These are phyloP conservation scores for Clitarchus hookeri DNA, from an alignment of 2,888 invertebrate genomes.

Conservation along the genomic window DNA sequence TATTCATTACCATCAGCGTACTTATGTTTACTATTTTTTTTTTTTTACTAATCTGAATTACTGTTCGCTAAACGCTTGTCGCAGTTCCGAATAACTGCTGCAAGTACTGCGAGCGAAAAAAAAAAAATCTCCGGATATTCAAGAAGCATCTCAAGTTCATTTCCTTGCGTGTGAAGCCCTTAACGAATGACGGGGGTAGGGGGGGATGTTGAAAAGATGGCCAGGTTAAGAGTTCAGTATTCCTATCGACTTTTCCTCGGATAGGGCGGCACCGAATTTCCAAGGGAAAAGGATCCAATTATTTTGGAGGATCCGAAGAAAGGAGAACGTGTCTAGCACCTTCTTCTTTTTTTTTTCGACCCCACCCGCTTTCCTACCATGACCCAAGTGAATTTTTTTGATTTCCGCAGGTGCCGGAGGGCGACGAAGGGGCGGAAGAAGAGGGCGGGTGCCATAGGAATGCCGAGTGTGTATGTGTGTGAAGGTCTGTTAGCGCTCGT, in stretches of 20 bases:
- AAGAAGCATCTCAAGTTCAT: not conserved
- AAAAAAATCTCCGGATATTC: not conserved
- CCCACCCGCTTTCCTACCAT: not conserved
- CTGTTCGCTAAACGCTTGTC: too few species aligned
- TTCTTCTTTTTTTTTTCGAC: not conserved
- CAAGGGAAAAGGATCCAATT: conserved; percentile 14
- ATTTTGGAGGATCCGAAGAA: not conserved
- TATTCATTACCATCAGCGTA: too few species aligned
- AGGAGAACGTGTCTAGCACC: not conserved
- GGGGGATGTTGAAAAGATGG: not conserved
- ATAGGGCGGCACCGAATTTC: not conserved
- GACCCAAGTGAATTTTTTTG: not conserved
- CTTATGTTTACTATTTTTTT: too few species aligned
- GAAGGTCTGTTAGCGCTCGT: not conserved
- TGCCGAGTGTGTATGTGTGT: not conserved
- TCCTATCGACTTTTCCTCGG: not conserved
- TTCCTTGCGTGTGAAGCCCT: not conserved
- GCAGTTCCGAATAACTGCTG: too few species aligned
- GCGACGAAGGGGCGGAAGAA: not conserved
- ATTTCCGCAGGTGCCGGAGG: not conserved
- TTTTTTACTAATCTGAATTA: too few species aligned
- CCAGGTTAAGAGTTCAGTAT: not conserved
- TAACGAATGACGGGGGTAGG: not conserved
- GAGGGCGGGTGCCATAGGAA: not conserved
- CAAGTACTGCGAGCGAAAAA: too few species aligned